Evolutionary conservation across 2,113 vertebrate genomes (phyloP).

Genomic region (Ifrita kowaldi): DNA sequence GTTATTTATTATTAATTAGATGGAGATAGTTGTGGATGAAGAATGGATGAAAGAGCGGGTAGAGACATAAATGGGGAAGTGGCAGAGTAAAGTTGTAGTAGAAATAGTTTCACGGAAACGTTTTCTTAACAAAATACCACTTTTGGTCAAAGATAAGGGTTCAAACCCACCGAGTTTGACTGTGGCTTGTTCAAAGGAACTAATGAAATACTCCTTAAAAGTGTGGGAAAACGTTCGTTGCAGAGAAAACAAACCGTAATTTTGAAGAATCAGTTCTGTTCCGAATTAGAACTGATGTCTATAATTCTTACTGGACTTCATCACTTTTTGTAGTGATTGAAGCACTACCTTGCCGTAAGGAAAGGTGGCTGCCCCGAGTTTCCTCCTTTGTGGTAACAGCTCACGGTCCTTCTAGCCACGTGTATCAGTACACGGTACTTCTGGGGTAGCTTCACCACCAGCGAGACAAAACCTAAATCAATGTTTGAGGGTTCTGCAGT

Average conservation of each 20-base stretch:
- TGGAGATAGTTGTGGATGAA: background rate
- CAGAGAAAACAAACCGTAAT: background rate
- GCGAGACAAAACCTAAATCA: background rate
- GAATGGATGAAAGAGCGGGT: background rate
- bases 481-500: too few relatives aligned
- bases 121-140: background rate
- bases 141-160: background rate
- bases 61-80: background rate
- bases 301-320: background rate
- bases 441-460: too few relatives aligned
- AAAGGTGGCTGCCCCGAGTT: background rate
- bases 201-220: background rate
- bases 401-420: accelerated
- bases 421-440: accelerated
- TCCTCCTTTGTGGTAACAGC: accelerated
- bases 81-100: background rate
- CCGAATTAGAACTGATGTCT: background rate
- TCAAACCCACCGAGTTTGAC: background rate
- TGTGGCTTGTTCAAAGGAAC: background rate
- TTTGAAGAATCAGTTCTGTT: background rate
- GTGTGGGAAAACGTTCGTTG: accelerated
- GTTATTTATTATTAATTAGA: background rate
- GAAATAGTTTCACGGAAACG: background rate
- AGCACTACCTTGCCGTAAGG: accelerated
- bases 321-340: background rate